These are phyloP conservation scores for Zaprionus bogoriensis DNA, from an alignment of 2,888 invertebrate species.

Conservation along the genomic window DNA sequence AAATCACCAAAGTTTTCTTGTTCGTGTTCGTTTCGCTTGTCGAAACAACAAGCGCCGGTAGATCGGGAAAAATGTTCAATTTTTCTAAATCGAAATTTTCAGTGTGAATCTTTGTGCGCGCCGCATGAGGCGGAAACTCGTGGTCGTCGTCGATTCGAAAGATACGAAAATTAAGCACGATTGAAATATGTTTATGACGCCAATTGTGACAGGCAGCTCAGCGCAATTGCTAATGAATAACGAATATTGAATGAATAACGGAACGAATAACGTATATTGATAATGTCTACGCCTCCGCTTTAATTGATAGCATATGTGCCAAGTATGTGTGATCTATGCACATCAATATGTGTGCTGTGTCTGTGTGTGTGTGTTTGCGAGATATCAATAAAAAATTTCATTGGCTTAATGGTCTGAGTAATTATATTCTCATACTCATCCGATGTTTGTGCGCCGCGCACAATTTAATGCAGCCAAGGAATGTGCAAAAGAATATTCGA, in stretches of 20 bases:
- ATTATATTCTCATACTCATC: conserved; percentile 24
- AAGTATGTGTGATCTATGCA: too few species aligned
- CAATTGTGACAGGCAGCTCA: conserved; percentile 22
- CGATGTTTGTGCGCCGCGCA: background rate
- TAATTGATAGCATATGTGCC: conserved; percentile 18
- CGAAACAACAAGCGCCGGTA: background rate
- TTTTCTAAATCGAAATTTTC: conserved; percentile 1
- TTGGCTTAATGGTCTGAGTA: conserved; percentile 28
- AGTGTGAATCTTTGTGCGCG: background rate
- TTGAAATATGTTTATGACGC: conserved; percentile 25
- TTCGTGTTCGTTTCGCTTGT: background rate
- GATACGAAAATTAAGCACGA: conserved; percentile 6
- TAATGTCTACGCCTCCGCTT: conserved; percentile 6
- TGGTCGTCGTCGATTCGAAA: background rate
- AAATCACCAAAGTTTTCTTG: conserved; percentile 21
- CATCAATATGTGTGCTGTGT: too few species aligned
- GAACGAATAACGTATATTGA: conserved; percentile 25
- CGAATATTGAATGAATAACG: conserved; percentile 22
- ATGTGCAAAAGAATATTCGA: conserved; percentile 18
- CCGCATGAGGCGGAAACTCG: background rate
- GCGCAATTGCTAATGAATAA: conserved; percentile 15
- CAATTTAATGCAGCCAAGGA: conserved; percentile 27
- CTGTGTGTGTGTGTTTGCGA: background rate
- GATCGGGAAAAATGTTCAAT: background rate
- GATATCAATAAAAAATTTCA: conserved; percentile 21